A percentile compares a stretch with the other conserved stretches of the same genome.
phyloP scores from a whole-genome alignment of 2,113 vertebrate species.

The Coracopsis vasa region DNA sequence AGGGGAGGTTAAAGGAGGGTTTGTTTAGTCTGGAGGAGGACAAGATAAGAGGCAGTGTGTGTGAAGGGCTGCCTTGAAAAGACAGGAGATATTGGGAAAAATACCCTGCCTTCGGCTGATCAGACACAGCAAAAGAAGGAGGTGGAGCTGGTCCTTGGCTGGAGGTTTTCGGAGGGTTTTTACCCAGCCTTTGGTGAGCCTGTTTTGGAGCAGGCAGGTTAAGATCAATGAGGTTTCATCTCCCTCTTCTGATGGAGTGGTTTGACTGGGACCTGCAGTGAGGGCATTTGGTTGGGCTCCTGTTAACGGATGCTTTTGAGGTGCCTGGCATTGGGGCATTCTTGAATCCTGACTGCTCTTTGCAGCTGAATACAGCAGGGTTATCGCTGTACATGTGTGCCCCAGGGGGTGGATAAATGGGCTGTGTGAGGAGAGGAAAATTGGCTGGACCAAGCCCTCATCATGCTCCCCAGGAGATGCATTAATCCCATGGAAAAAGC shows the following conservation, averaged over 20 bases:
- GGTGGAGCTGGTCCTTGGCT: background rate
- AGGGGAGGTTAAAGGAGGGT: background rate
- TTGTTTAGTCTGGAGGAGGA: conserved; percentile 28
- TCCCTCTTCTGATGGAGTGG: background rate
- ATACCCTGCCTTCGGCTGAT: rapidly evolving
- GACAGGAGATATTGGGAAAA: background rate
- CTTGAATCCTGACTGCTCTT: background rate
- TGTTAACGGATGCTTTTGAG: rapidly evolving
- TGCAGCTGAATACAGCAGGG: background rate
- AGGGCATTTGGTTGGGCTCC: background rate
- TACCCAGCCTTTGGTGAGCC: rapidly evolving
- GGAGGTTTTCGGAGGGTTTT: background rate
- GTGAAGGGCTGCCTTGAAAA: background rate
- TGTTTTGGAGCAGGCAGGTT: background rate
- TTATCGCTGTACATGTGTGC: background rate
- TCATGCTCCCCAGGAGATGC: background rate
- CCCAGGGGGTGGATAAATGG: background rate
- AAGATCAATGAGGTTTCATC: background rate
- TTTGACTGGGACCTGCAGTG: background rate
- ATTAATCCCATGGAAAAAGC: background rate
- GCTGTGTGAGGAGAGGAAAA: background rate
- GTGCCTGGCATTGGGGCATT: background rate
- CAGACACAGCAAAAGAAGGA: rapidly evolving
- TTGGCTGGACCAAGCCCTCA: rapidly evolving
- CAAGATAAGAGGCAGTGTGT: background rate